These are phyloP conservation scores for Tenualosa ilisha DNA, from an alignment of 2,797 vertebrate genomes.

Conservation along the genomic window DNA sequence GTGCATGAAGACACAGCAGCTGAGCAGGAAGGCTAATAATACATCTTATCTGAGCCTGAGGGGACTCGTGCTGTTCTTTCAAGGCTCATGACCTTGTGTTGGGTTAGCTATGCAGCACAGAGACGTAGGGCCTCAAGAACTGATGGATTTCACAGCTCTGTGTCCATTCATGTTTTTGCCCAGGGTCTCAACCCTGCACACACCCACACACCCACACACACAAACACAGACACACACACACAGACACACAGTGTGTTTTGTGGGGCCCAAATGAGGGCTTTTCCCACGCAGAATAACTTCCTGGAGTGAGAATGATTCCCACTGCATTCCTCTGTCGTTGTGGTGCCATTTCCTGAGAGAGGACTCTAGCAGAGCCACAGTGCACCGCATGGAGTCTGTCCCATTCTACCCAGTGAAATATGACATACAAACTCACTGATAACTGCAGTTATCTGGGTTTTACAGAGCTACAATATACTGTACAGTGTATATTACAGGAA, in stretches of 20 bases:
- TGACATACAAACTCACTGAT: not conserved
- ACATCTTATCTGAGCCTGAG: constrained; percentile 5
- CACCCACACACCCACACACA: not conserved
- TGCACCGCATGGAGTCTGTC: constrained; percentile 52
- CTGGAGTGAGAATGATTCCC: constrained; percentile 55
- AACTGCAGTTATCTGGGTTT: not conserved
- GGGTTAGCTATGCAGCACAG: not conserved
- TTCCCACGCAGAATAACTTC: constrained; percentile 64
- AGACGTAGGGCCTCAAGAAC: not conserved
- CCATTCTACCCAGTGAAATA: not conserved
- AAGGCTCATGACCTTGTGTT: constrained; percentile 5
- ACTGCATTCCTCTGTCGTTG: constrained; percentile 45
- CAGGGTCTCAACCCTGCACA: not conserved
- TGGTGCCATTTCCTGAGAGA: constrained; percentile 53
- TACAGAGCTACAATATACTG: too few relatives aligned
- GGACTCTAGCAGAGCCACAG: constrained; percentile 41
- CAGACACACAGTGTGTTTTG: not conserved
- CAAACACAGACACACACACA: not conserved
- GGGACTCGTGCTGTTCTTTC: not conserved
- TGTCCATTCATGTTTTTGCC: not conserved
- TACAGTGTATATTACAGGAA: not conserved
- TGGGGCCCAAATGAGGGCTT: constrained; percentile 27
- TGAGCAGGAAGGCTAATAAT: not conserved
- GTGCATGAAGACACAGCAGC: not conserved
- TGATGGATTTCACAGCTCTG: not conserved